Percentiles rank a stretch among this genome's conserved stretches.
These are phyloP conservation scores for Falcunculus frontatus DNA, from an alignment of 2,113 vertebrate species.

Conservation along the genomic window DNA sequence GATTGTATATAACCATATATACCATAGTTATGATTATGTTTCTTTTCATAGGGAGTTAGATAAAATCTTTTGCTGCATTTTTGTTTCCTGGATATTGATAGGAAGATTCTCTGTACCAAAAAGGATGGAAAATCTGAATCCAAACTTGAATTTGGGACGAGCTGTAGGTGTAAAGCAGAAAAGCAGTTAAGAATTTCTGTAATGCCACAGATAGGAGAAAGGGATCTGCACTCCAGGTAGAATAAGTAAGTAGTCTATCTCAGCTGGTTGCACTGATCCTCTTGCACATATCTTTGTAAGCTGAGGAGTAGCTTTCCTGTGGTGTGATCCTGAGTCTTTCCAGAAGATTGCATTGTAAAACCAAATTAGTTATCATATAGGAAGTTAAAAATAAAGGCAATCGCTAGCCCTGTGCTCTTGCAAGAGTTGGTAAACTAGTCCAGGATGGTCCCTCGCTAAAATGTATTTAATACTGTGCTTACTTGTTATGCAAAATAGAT, in stretches of 20 bases:
- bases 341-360: neutral
- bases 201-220: accelerated
- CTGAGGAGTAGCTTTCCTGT: neutral
- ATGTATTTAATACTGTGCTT: neutral
- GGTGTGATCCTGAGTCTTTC: neutral
- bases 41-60: neutral
- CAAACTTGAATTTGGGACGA: neutral
- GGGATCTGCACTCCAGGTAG: neutral
- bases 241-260: neutral
- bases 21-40: neutral
- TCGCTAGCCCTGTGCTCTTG: neutral
- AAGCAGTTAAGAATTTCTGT: neutral
- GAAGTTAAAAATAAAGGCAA: neutral
- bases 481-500: neutral
- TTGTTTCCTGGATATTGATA: neutral
- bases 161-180: neutral
- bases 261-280: neutral
- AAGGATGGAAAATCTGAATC: neutral
- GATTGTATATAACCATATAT: too few species aligned
- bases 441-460: accelerated
- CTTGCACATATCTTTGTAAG: neutral
- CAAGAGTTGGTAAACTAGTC: neutral
- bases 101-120: neutral
- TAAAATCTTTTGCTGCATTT: neutral
- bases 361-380: neutral